Evolutionary conservation across 2,888 invertebrate genomes (phyloP), one percentile per base, ranked within the genome.

Genomic region (Macropis europaea): DNA sequence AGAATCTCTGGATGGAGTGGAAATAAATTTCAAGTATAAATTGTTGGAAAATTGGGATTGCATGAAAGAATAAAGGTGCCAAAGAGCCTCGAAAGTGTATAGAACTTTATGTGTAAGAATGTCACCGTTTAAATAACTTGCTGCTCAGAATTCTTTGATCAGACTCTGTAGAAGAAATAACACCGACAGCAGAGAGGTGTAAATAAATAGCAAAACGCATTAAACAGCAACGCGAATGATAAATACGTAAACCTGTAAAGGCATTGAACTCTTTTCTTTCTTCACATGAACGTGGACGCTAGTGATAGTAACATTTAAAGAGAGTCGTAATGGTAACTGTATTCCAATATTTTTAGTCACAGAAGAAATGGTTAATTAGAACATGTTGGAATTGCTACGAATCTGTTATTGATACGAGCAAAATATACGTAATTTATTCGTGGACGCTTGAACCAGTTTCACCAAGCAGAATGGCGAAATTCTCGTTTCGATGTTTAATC

Each of bases 61-160:
- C 19, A 9, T 30, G 1, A 26, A 54, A 13, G 15, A 42, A 13
- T 32, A 28, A 34, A 5, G 45, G 45, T 45, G 32, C 56, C 56
- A 57, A 57, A 57, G 56, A 56, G 32, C 22, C 11, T 42, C 13
- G 2, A 9, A 45, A 24, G 34, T 4, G 36, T n/a, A 13, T 43
- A 30, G 5, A n/a, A 7, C 2, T n/a, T 7, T 11, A 34, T 1
- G 5, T 15, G 4, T 15, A 36, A 1, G 15, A n/a, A 15, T 3
- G 15, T 36, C 13, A 15, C 5, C 5, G 13, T 36, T 36, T 2
- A 36, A 36, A 5, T 15, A 36, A 36, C 15, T 36, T n/a, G 15
- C 6, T 36, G 4, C 6, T n/a, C n/a, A 6, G 2, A 9, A 28
- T 7, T 17, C 32, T 30, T 24, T n/a, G 13, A 32, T 42, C 30